phyloP scores from a whole-genome alignment of 2,888 invertebrate genomes.

The Aporophyla lueneburgensis region DNA sequence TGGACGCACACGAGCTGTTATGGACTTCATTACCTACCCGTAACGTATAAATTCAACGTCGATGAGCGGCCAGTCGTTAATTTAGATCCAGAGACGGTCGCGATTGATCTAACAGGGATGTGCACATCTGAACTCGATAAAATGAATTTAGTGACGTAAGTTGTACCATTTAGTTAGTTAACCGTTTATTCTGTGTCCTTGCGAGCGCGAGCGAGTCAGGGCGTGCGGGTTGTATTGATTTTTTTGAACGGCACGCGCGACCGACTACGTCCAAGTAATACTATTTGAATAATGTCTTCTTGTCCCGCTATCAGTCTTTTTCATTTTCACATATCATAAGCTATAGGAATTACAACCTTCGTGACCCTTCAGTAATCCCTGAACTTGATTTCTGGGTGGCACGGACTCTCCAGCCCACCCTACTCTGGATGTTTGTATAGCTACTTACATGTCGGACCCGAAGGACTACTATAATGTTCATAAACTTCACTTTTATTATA shows the following conservation, averaged over 20 bases:
- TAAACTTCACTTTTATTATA: slow-evolving; percentile 23
- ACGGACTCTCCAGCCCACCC: not conserved
- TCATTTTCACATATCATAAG: slow-evolving; percentile 51
- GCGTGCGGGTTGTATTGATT: slow-evolving; percentile 84
- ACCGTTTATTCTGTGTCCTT: slow-evolving; percentile 78
- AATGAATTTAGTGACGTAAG: slow-evolving; percentile 66
- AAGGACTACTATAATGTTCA: not conserved
- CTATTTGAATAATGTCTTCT: slow-evolving; percentile 79
- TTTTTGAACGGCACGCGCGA: slow-evolving; percentile 81
- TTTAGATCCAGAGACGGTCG: not conserved
- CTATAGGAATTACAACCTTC: slow-evolving; percentile 20
- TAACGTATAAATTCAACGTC: slow-evolving; percentile 6
- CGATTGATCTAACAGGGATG: slow-evolving; percentile 29
- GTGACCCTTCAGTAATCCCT: not conserved
- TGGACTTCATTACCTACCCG: slow-evolving; percentile 28
- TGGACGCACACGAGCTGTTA: slow-evolving; percentile 10
- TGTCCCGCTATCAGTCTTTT: slow-evolving; percentile 62
- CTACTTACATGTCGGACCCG: not conserved
- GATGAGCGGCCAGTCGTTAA: slow-evolving; percentile 16
- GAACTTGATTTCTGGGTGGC: not conserved
- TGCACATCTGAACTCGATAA: slow-evolving; percentile 42
- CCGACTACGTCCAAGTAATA: slow-evolving; percentile 74
- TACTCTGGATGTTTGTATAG: not conserved
- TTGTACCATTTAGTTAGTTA: slow-evolving; percentile 73
- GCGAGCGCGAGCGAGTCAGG: slow-evolving; percentile 76